Percentiles rank a stretch among this genome's conserved stretches.
Evolutionary conservation across 2,113 vertebrate genomes (phyloP).

Genomic region (Pteronura brasiliensis): DNA sequence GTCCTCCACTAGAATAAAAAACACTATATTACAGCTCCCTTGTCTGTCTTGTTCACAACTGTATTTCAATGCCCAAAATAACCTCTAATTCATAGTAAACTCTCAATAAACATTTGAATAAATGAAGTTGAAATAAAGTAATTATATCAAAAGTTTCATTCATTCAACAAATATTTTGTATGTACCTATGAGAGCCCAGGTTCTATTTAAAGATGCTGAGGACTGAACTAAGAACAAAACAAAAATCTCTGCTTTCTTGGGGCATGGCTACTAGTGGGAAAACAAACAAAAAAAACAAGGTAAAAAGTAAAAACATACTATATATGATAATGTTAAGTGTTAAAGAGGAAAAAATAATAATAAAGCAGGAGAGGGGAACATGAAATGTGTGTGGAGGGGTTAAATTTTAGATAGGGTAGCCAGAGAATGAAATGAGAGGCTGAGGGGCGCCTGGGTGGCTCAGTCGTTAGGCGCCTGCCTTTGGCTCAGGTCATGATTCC

Average conservation of each 20-base stretch:
- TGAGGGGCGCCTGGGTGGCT: neutral
- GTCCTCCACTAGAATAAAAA: conserved; percentile 10
- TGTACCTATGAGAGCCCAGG: neutral
- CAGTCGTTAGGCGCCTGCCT: too few species aligned
- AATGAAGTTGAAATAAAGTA: neutral
- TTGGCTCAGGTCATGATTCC: too few species aligned
- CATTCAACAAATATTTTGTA: conserved; percentile 7
- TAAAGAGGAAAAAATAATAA: neutral
- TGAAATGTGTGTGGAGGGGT: neutral
- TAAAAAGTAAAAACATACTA: neutral
- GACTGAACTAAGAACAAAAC: neutral
- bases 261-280: neutral
- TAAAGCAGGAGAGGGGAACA: neutral
- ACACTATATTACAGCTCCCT: neutral
- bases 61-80: conserved; percentile 2
- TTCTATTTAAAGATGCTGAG: conserved; percentile 1
- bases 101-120: neutral
- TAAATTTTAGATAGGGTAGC: neutral
- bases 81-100: neutral
- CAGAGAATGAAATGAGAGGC: neutral
- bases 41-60: neutral
- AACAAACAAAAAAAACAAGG: conserved; percentile 24
- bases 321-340: neutral
- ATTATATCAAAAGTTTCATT: neutral
- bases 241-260: neutral